Conservation (phyloP, 2,113 vertebrate genomes). For the Brachyhypopomus occidentalis region DNA sequence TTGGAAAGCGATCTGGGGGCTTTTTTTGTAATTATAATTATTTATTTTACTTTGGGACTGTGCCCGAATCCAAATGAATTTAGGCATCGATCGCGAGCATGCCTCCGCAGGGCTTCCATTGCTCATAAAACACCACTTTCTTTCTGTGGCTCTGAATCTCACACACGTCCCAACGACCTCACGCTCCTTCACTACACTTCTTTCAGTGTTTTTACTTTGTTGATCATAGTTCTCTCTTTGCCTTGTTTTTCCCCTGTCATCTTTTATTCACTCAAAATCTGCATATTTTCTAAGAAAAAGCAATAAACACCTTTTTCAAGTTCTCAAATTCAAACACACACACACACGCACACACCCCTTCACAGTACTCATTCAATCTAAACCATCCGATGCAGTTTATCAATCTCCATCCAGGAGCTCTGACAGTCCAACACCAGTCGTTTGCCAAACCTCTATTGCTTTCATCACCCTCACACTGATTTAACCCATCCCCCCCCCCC, state of each 20-base stretch:
- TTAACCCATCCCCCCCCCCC: not conserved
- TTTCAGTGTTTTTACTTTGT: slow-evolving; percentile 45
- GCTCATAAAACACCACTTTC: slow-evolving; percentile 62
- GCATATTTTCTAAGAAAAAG: slow-evolving; percentile 27
- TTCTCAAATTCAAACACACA: not conserved
- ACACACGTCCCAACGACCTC: not conserved
- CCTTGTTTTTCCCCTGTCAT: slow-evolving; percentile 53
- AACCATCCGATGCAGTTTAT: slow-evolving; percentile 49
- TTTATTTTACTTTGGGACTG: slow-evolving; percentile 72
- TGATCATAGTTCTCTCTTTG: not conserved
- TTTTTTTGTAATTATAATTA: slow-evolving; percentile 78
- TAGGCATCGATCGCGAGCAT: slow-evolving; percentile 76
- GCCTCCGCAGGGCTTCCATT: slow-evolving; percentile 75
- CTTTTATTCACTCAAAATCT: slow-evolving; percentile 29
- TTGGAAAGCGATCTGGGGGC: slow-evolving; percentile 75
- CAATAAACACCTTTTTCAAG: slow-evolving; percentile 15
- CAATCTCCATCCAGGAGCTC: slow-evolving; percentile 40
- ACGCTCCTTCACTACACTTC: not conserved
- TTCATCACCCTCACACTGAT: slow-evolving; percentile 8
- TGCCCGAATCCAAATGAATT: slow-evolving; percentile 66
- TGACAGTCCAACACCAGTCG: slow-evolving; percentile 39
- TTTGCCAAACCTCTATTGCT: slow-evolving; percentile 30
- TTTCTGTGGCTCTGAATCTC: slow-evolving; percentile 10
- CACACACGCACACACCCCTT: slow-evolving; percentile 40
- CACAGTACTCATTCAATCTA: not conserved